Base-by-base conservation (phyloP, 2,113 vertebrate genomes). In the Ctenodactylus gundi region DNA sequence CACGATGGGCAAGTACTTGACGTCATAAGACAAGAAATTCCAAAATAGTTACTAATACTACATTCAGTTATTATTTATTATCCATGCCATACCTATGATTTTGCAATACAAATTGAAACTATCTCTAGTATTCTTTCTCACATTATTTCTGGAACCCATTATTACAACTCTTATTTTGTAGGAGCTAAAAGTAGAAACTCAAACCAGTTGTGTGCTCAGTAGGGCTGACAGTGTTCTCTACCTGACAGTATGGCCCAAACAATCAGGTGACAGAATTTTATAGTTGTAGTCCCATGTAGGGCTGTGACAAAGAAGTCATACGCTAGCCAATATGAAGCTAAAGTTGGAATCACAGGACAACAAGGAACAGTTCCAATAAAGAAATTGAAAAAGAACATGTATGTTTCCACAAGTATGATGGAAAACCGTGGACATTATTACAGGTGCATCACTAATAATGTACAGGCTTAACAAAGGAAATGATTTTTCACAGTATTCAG, bases 21-120 rank as follows among this genome's bases (percentile, higher is more conserved):
- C 84, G 41, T 44, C 85, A 58, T 29, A 94, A 88, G 94, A 83
- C 12, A 82, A 62, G n/a, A 55, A 92, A 88, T 78, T 88, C 31
- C 75, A 92, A 78, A 55, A 49, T 27, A 53, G 8, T 68, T 88
- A 78, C 29, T 85, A 95, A 93, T 62, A 62, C 9, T 65, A 25
- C 27, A n/a, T 77, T 51, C 10, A 46, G 21, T 72, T 70, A 81
- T 78, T 72, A 62, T 65, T 90, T 31, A 78, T 9, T 53, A n/a
- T 53, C 94, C 51, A 62, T 49, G 41, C 18, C 68, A 44, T 21
- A 91, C 10, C 29, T 55, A 89, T 17, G 78, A 73, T 82, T 92
- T 95, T 85, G 53, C 17, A 87, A 62, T 73, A 15, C 8, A 73
- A 39, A 44, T 53, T 25, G 13, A 34, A 92, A 57, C 55, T 31